Evolutionary conservation across 2,113 vertebrate genomes (phyloP).

Genomic region (Erpornis zantholeuca): DNA sequence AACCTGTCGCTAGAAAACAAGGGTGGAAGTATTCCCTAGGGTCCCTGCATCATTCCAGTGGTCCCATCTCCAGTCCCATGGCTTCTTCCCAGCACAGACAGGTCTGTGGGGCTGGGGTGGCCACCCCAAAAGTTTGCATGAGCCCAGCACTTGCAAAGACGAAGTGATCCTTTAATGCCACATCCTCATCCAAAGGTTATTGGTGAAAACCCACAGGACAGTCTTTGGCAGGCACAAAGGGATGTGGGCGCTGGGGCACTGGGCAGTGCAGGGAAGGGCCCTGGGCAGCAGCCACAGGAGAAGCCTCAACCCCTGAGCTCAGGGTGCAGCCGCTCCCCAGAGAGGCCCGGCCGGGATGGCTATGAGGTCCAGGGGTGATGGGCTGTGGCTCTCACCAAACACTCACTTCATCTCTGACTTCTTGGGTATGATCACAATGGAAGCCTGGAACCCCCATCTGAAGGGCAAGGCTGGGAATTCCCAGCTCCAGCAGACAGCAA

Average conservation of each 20-base stretch:
- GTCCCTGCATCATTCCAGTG: neutral
- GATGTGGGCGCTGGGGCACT: neutral
- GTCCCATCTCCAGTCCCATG: neutral
- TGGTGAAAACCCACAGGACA: neutral
- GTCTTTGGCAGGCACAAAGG: fast-evolving
- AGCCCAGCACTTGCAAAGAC: neutral
- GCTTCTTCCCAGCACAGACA: neutral
- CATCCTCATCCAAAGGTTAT: neutral
- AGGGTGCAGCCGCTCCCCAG: fast-evolving
- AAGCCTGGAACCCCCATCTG: neutral
- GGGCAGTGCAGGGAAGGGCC: neutral
- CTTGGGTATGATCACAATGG: fast-evolving
- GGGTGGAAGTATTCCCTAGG: neutral
- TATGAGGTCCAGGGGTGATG: neutral
- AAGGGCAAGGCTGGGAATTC: neutral
- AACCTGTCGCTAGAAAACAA: neutral
- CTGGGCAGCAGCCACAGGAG: fast-evolving
- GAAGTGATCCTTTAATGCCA: neutral
- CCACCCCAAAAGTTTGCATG: neutral
- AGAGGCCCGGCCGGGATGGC: neutral
- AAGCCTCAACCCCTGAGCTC: neutral
- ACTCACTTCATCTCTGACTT: fast-evolving
- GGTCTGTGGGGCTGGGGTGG: fast-evolving
- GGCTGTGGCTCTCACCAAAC: neutral
- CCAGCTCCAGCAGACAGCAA: neutral